A percentile compares a stretch with the other conserved stretches of the same genome.
These are phyloP conservation scores for Raja brachyura DNA, from an alignment of 2,113 vertebrate species.

Conservation along the genomic window DNA sequence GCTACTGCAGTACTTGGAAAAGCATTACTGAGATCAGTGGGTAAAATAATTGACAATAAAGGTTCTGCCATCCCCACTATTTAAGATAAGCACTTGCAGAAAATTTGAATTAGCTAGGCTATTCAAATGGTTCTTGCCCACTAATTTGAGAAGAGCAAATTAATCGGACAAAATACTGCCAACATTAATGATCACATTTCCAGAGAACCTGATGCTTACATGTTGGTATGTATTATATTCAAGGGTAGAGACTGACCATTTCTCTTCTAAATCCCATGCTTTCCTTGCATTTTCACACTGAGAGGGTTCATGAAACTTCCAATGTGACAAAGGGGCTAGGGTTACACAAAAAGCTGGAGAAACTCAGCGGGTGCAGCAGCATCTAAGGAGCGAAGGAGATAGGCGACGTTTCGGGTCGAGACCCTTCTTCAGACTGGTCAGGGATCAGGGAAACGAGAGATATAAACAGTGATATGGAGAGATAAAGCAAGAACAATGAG, in stretches of 20 bases:
- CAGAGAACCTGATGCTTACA: background rate
- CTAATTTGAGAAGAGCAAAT: background rate
- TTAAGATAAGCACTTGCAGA: background rate
- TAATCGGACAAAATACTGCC: background rate
- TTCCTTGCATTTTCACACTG: background rate
- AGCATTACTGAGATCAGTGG: background rate
- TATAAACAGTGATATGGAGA: too few species aligned
- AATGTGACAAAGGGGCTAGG: background rate
- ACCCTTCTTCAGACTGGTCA: too few species aligned
- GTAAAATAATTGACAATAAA: background rate
- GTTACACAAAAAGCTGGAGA: too few species aligned
- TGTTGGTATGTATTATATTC: background rate
- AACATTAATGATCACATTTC: background rate
- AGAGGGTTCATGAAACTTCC: background rate
- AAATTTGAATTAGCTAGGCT: background rate
- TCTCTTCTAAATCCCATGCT: background rate
- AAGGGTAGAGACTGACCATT: background rate
- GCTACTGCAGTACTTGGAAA: too few species aligned
- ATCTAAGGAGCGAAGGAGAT: too few species aligned
- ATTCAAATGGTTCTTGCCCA: background rate
- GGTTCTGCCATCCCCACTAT: background rate
- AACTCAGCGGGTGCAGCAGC: too few species aligned
- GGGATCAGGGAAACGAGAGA: too few species aligned
- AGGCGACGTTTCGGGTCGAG: too few species aligned
- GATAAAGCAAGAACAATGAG: too few species aligned